Evolutionary conservation across 2,113 vertebrate genomes (phyloP), one percentile per base, ranked within the genome.

Genomic region (Limanda limanda): DNA sequence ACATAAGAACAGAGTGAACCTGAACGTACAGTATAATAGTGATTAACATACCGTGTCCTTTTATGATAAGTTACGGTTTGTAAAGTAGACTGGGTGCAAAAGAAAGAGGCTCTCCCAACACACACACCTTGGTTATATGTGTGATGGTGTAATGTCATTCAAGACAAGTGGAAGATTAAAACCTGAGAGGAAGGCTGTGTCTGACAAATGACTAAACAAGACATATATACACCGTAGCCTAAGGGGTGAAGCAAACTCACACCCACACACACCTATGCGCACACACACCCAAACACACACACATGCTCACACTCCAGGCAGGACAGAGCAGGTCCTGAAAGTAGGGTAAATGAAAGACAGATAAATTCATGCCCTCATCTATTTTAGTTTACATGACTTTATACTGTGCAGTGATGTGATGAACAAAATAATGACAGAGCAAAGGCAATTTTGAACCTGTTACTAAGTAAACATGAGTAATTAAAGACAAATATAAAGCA

Each of bases 311-410:
- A 42, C 63, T 55, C 66, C 18, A 35, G 24, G n/a, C 68, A 59
- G 17, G 67, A 70, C 59, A 64, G 51, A 57, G 75, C 74, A 78
- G 75, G 63, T 78, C 40, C 67, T n/a, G 60, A 35, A 59, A n/a
- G 40, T 51, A 48, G 52, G 59, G 5, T 31, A 31, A 31, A 31
- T 31, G 31, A 31, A 7, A 24, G n/a, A 0, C 40, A 45, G 23
- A 25, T 17, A 42, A 35, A 25, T 37, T 58, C 54, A 21, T 42
- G 45, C 1, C 56, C 24, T 58, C 37, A 64, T 61, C 23, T 10
- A 7, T n/a, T 23, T n/a, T n/a, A n/a, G 47, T 55, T 35, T 27
- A 14, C 27, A 52, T 20, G 1, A 25, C 18, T 45, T 45, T 2
- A 42, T 51, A 60, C 5, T n/a, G 14, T 9, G n/a, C 15, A 59